A percentile compares a stretch with the other conserved stretches of the same genome.
Evolutionary conservation across 2,888 invertebrate genomes (phyloP).

Genomic region (Parascotia fuliginaria): DNA sequence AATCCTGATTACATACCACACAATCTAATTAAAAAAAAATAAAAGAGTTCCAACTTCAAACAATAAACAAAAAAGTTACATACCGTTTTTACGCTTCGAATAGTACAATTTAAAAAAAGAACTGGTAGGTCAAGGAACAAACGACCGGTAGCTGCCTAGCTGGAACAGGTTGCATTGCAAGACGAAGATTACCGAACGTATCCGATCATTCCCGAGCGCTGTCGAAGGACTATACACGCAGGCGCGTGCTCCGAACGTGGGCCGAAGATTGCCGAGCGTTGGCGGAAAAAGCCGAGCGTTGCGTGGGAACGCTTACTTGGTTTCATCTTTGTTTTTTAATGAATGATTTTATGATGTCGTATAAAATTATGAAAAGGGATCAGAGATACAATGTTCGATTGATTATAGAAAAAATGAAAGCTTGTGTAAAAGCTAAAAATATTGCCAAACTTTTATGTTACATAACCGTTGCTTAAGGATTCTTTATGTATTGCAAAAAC

Average conservation of each 20-base stretch:
- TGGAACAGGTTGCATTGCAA: conserved; percentile 51
- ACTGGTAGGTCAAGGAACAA: conserved; percentile 53
- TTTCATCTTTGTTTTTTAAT: conserved; percentile 21
- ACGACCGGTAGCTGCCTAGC: conserved; percentile 47
- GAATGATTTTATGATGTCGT: too few species aligned
- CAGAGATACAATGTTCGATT: too few species aligned
- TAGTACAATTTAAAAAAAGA: conserved; percentile 37
- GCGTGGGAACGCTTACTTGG: conserved; percentile 22
- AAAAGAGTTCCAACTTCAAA: conserved; percentile 25
- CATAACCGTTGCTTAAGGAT: too few species aligned
- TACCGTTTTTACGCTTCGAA: conserved; percentile 31
- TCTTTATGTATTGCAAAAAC: too few species aligned
- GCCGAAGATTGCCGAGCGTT: conserved; percentile 19
- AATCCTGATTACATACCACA: neutral
- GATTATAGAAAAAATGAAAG: too few species aligned
- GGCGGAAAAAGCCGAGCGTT: conserved; percentile 28
- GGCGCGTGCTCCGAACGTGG: conserved; percentile 39
- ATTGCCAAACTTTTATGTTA: too few species aligned
- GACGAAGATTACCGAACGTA: conserved; percentile 25
- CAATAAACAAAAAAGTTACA: conserved; percentile 31
- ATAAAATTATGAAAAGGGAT: too few species aligned
- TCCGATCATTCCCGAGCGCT: conserved; percentile 19
- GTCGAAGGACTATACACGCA: conserved; percentile 17
- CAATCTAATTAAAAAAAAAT: conserved; percentile 2
- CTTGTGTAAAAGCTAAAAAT: too few species aligned